Conservation (phyloP, 2,888 invertebrate genomes). For the Andrena hattorfiana region DNA sequence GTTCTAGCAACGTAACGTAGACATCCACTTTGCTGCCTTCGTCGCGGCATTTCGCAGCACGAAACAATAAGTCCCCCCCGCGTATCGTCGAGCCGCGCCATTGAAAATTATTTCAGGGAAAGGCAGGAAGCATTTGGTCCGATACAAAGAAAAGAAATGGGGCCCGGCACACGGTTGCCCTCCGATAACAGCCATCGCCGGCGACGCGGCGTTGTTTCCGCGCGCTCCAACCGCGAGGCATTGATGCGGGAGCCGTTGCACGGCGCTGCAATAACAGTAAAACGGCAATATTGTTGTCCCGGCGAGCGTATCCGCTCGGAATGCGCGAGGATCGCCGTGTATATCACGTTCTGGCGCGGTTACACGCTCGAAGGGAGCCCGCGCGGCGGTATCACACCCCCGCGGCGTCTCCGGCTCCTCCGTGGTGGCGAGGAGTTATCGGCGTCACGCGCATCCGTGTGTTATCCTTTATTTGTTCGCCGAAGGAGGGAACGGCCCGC, state of each 20-base stretch:
- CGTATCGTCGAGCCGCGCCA: constrained; percentile 49
- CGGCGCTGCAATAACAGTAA: constrained; percentile 68
- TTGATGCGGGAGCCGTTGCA: constrained; percentile 35
- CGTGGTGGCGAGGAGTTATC: constrained; percentile 49
- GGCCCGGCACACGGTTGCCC: not conserved
- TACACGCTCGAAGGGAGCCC: constrained; percentile 22
- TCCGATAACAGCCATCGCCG: not conserved
- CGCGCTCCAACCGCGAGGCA: constrained; percentile 23
- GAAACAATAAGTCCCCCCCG: constrained; percentile 38
- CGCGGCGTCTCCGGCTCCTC: constrained; percentile 21
- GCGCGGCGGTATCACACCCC: constrained; percentile 53
- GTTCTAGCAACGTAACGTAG: too few species aligned
- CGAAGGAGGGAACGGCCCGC: constrained; percentile 38
- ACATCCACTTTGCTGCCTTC: not conserved
- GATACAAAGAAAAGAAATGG: constrained; percentile 36
- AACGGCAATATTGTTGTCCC: constrained; percentile 69
- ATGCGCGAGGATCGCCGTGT: constrained; percentile 37
- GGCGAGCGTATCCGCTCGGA: constrained; percentile 44
- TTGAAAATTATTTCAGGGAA: constrained; percentile 65
- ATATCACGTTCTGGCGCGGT: constrained; percentile 36
- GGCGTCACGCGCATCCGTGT: constrained; percentile 46
- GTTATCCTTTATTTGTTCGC: constrained; percentile 63
- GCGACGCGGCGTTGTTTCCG: constrained; percentile 35
- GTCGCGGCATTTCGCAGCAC: not conserved
- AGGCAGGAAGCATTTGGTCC: constrained; percentile 48